These are phyloP conservation scores for Drosophila varians DNA, from an alignment of 1,140 invertebrate genomes.

Conservation along the genomic window DNA sequence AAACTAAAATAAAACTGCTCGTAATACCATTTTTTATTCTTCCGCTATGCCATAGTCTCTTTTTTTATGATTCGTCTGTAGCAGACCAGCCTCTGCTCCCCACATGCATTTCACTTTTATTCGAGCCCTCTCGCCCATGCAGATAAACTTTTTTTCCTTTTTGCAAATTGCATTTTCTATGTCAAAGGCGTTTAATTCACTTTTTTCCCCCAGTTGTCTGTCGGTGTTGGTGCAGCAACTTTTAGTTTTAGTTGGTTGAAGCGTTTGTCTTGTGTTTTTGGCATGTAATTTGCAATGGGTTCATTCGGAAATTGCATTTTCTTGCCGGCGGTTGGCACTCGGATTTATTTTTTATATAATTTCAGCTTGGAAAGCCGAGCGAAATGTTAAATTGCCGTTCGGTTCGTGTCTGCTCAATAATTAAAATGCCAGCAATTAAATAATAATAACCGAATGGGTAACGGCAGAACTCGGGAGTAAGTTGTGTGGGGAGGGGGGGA, in stretches of 20 bases:
- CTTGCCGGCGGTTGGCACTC: constrained; percentile 19
- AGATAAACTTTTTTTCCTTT: constrained; percentile 42
- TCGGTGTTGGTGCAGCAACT: constrained; percentile 12
- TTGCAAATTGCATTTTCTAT: constrained; percentile 71
- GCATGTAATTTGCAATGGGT: constrained; percentile 68
- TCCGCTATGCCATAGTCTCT: constrained; percentile 29
- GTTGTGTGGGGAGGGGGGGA: no score
- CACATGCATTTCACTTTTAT: constrained; percentile 53
- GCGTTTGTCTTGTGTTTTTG: constrained; percentile 70
- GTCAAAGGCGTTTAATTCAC: constrained; percentile 79
- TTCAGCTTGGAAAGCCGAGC: no score
- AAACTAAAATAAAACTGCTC: constrained; percentile 79
- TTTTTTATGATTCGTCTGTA: no score
- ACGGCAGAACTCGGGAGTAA: no score
- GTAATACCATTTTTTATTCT: constrained; percentile 54
- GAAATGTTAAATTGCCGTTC: constrained; percentile 30
- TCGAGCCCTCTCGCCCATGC: constrained; percentile 30
- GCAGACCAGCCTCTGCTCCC: no score
- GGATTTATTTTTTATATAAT: constrained; percentile 23
- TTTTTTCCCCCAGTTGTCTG: constrained; percentile 18
- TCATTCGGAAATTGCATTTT: constrained; percentile 70
- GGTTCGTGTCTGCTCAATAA: constrained; percentile 60
- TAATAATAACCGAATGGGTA: constrained; percentile 52
- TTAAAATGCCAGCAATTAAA: constrained; percentile 74
- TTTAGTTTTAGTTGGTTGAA: constrained; percentile 34